Evolutionary conservation across 2,797 vertebrate genomes (phyloP), one percentile per base, ranked within the genome.

Genomic region (Xiphorhynchus erythropygius): DNA sequence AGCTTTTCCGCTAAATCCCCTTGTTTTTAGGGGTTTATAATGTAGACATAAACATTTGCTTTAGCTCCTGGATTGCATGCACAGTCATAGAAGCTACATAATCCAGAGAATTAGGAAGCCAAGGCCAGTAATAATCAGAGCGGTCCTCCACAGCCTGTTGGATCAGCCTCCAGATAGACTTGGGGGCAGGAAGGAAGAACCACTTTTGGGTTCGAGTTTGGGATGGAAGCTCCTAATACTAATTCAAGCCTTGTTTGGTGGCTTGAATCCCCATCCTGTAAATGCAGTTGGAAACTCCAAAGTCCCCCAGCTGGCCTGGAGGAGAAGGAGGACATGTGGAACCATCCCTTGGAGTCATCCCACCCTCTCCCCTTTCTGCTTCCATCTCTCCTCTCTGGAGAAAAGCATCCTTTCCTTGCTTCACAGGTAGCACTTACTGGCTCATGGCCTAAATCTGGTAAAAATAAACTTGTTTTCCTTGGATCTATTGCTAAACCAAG

Each of bases 21-120:
- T 59, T 89, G 90, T 95, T 97, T 96, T 95, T 93, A 95, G 85
- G 96, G 87, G 83, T 96, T 96, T 97, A 93, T 90, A 88, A 88
- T 42, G 39, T 86, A 93, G 90, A 90, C 52, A 73, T 94, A 87
- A 95, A 94, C 93, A 96, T 97, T 97, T 97, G 93, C 83, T 93
- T 95, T 93, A 96, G 92, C 76, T 95, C 60, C 91, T 28, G 46
- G 76, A 88, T 84, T 89, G 85, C 94, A 64, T 79, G 86, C 11
- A 37, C 68, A 89, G 82, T 89, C 35, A 87, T 50, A 78, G 86
- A 88, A 95, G 83, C 91, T 71, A 63, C 89, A 92, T 96, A 96
- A 86, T 91, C 85, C 81, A 16, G 52, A 89, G 46, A 73, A 89
- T 96, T 95, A 93, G 87, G 84, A 95, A 86, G 50, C 76, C 90